Evolutionary conservation across 2,113 vertebrate species (phyloP).

Genomic region (Anseranas semipalmata): DNA sequence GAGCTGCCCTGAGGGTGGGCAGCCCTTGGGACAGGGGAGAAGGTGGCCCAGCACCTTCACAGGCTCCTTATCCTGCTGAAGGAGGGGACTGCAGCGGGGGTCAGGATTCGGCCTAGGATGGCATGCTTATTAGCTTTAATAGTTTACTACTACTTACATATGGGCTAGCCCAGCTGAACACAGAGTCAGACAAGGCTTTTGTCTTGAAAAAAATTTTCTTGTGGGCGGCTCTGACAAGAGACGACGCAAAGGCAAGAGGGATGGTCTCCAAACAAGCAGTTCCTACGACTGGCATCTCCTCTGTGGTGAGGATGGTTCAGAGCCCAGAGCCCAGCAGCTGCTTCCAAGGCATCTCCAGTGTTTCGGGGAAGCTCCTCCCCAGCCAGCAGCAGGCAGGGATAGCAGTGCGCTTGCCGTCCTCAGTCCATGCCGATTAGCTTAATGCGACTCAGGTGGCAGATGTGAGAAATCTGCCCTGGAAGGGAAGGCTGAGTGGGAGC

Average conservation of each 20-base stretch:
- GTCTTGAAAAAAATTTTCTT: not conserved
- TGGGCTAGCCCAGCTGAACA: not conserved
- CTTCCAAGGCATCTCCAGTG: not conserved
- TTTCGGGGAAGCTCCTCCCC: not conserved
- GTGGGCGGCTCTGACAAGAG: not conserved
- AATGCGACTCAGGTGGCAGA: conserved; percentile 28
- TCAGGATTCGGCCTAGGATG: not conserved
- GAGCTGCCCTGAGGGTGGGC: not conserved
- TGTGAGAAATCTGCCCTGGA: not conserved
- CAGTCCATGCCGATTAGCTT: not conserved
- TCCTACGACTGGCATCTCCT: not conserved
- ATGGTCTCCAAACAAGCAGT: not conserved
- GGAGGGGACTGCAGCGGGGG: not conserved
- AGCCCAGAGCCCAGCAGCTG: not conserved
- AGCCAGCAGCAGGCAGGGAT: rapidly evolving
- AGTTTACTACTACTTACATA: not conserved
- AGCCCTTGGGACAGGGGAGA: not conserved
- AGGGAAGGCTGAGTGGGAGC: conserved; percentile 45
- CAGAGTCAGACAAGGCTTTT: not conserved
- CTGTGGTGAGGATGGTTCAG: not conserved
- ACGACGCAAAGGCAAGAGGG: not conserved
- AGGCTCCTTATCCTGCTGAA: not conserved
- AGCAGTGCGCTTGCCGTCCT: not conserved
- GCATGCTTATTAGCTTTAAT: not conserved
- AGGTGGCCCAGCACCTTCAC: not conserved